Conservation (phyloP, 2,888 invertebrate species). For the Odontothrips loti region DNA sequence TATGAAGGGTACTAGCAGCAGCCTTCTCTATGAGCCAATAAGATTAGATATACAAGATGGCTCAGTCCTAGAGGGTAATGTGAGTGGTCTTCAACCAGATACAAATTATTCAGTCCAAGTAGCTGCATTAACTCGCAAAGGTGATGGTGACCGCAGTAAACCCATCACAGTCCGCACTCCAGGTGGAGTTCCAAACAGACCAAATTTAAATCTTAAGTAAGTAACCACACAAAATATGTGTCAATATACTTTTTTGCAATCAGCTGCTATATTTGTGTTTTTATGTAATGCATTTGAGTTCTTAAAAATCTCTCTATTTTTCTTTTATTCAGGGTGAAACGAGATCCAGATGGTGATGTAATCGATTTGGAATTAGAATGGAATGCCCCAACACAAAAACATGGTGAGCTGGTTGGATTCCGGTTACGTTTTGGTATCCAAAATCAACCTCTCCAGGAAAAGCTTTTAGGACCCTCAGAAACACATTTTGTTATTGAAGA, state of each 20-base stretch:
- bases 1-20: slow-evolving; percentile 52
- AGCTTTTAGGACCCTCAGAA: slow-evolving; percentile 64
- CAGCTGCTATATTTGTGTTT: neutral
- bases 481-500: slow-evolving; percentile 70
- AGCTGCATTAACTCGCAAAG: slow-evolving; percentile 92
- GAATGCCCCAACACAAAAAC: slow-evolving; percentile 82
- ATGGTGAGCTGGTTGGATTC: slow-evolving; percentile 84
- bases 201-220: slow-evolving; percentile 75
- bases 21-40: slow-evolving; percentile 80
- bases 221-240: slow-evolving; percentile 42
- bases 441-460: slow-evolving; percentile 71
- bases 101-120: slow-evolving; percentile 92
- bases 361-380: slow-evolving; percentile 83
- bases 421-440: slow-evolving; percentile 81
- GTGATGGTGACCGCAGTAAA: slow-evolving; percentile 89
- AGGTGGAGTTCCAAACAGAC: slow-evolving; percentile 85
- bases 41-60: slow-evolving; percentile 81
- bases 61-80: slow-evolving; percentile 69
- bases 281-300: neutral
- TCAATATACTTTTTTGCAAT: neutral
- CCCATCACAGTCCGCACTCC: slow-evolving; percentile 85
- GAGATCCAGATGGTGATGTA: slow-evolving; percentile 69
- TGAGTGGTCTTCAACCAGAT: slow-evolving; percentile 89
- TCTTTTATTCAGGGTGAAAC: slow-evolving; percentile 63
- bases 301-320: neutral